These are phyloP conservation scores for Entomyzon cyanotis DNA, from an alignment of 2,113 vertebrate genomes.

Conservation along the genomic window DNA sequence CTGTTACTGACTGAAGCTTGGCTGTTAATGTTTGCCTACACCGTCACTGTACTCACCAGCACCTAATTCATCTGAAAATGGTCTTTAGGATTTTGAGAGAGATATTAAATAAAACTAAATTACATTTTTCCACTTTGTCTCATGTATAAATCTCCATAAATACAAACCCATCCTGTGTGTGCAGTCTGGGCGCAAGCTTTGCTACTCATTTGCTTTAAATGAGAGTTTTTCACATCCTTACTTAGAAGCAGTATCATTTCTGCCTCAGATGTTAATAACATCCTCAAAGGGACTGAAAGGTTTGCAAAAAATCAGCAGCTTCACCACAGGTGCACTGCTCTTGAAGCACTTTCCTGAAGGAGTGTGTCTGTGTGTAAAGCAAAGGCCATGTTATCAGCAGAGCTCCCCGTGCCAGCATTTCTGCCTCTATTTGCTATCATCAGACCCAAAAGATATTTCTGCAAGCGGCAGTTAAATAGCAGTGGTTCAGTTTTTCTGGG, in stretches of 20 bases:
- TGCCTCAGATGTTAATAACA: background rate
- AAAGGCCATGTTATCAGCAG: background rate
- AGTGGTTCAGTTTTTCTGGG: background rate
- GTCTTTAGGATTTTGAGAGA: conserved; percentile 3
- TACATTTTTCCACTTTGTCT: conserved; percentile 19
- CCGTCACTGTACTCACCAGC: background rate
- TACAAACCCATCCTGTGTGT: background rate
- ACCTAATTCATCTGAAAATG: conserved; percentile 22
- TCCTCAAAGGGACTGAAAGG: background rate
- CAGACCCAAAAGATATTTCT: background rate
- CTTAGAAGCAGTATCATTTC: background rate
- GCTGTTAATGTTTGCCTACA: conserved; percentile 49
- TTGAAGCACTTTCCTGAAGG: background rate
- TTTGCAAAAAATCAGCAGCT: background rate
- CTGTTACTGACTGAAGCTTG: conserved; percentile 29
- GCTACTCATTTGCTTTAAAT: background rate
- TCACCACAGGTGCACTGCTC: background rate
- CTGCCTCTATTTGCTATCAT: background rate
- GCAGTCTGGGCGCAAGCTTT: background rate
- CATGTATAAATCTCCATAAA: background rate
- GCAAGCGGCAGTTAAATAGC: background rate
- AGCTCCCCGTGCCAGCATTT: background rate
- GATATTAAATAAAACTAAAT: conserved; percentile 23
- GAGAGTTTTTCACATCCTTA: background rate
- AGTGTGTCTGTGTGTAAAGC: background rate